Conservation (phyloP, 2,797 vertebrate species). For the Streptopelia turtur region DNA sequence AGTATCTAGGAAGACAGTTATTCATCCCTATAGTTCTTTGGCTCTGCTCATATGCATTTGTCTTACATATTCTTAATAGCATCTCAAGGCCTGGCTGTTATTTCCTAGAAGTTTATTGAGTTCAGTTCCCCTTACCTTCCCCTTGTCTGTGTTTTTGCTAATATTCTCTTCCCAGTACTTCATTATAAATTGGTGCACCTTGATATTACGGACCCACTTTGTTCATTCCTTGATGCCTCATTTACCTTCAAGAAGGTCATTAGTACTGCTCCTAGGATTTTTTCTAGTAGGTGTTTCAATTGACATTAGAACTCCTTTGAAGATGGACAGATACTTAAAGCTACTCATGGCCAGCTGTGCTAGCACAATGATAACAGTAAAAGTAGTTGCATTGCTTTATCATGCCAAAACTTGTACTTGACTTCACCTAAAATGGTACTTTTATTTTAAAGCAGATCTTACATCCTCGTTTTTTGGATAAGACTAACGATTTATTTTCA, state of each 20-base stretch:
- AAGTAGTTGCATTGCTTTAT: not conserved
- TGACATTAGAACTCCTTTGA: not conserved
- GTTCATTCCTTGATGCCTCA: not conserved
- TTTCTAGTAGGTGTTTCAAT: fast-evolving
- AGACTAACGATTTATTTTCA: not conserved
- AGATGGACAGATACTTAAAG: not conserved
- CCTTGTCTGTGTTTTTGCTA: not conserved
- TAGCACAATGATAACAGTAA: not conserved
- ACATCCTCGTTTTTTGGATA: not conserved
- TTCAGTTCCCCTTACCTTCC: not conserved
- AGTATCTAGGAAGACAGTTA: not conserved
- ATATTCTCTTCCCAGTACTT: not conserved
- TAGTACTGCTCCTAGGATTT: not conserved
- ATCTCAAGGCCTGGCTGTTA: not conserved
- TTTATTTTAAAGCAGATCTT: not conserved
- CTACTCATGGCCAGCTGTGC: not conserved
- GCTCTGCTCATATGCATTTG: not conserved
- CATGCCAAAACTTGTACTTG: not conserved
- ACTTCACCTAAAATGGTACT: not conserved
- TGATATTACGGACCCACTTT: fast-evolving
- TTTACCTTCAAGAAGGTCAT: not conserved
- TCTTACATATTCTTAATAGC: not conserved
- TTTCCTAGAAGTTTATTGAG: not conserved
- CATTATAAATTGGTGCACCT: not conserved
- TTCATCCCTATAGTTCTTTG: not conserved